Base-by-base conservation (phyloP, 92 coral and sea anemone genomes). In the Palythoa grandis region DNA sequence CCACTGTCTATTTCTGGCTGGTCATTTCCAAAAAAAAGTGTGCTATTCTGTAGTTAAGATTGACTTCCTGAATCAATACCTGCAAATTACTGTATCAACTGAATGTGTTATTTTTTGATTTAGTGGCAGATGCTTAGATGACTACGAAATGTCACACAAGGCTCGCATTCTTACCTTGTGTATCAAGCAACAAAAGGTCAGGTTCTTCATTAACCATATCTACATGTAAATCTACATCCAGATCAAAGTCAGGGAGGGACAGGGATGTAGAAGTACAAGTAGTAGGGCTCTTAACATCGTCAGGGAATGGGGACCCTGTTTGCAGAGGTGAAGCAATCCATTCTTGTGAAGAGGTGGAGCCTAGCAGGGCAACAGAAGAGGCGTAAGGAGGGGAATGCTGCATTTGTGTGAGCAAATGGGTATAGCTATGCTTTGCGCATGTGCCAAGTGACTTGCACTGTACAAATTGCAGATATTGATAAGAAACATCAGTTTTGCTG, bases 181-280 rank as follows among this genome's bases (percentile, higher is more conserved):
- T 68, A 58, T 87, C 93, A 68, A 94, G 95, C 89, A 94, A 90
- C 83, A 84, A 57, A 82, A 91, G 86, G 73, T 94, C 98, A 11
- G 98, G 92, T 83, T 88, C 95, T 72, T 94, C 98, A 58, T 76
- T 90, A 83, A 85, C 89, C 86, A 94, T 89, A 80, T 92, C 98
- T 38, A 91, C 98, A 83, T 94, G 98, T 85, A 94, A 84, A 89
- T 94, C 98, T 89, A 94, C 98, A 92, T 92, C 95, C 92, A 94
- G 84, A 88, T 92, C 94, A 74, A 97, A 88, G 80, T 92, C 90
- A 39, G 91, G 91, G 5, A 94, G 93, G n/a, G 99, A 88, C 85
- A 89, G 35, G 87, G 97, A 92, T 79, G 96, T 94, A 97, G 99
- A 97, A 97, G 99, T 93, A 95, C 99, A 97, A 97, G 99, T 91